Conservation (phyloP, 1,140 invertebrate genomes). For the Agraylea sexmaculata region DNA sequence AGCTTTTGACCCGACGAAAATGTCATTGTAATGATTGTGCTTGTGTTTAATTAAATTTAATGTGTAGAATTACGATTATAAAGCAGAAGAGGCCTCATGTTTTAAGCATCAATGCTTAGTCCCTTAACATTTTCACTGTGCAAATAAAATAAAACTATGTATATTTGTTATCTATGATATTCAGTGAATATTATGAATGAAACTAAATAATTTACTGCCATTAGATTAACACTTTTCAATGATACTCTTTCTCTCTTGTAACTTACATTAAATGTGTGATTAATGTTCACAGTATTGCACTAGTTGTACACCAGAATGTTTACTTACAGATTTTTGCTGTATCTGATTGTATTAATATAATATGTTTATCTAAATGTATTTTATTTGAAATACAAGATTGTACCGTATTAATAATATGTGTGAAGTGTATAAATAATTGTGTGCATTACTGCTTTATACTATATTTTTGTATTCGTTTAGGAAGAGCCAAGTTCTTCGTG, state of each 20-base stretch:
- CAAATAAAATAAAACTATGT: constrained; percentile 17
- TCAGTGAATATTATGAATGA: constrained; percentile 17
- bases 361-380: not conserved
- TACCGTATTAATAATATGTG: no score
- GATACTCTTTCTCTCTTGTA: not conserved
- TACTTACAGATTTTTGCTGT: not conserved
- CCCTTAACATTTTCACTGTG: no score
- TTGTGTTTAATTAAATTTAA: no score
- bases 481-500: constrained; percentile 18
- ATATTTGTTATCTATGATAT: constrained; percentile 16
- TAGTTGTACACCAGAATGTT: not conserved
- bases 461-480: constrained; percentile 23
- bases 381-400: not conserved
- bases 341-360: not conserved
- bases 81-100: constrained; percentile 16
- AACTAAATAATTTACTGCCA: constrained; percentile 22
- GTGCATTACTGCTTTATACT: constrained; percentile 20
- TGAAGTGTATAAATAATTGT: constrained; percentile 6
- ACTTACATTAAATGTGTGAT: not conserved
- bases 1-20: no score
- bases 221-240: constrained; percentile 19
- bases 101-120: no score
- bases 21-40: no score
- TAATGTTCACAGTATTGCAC: not conserved
- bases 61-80: no score